A percentile compares a stretch with the other conserved stretches of the same genome.
Conservation (phyloP, 2,797 vertebrate genomes). For the Oreonectes daqikongensis region DNA sequence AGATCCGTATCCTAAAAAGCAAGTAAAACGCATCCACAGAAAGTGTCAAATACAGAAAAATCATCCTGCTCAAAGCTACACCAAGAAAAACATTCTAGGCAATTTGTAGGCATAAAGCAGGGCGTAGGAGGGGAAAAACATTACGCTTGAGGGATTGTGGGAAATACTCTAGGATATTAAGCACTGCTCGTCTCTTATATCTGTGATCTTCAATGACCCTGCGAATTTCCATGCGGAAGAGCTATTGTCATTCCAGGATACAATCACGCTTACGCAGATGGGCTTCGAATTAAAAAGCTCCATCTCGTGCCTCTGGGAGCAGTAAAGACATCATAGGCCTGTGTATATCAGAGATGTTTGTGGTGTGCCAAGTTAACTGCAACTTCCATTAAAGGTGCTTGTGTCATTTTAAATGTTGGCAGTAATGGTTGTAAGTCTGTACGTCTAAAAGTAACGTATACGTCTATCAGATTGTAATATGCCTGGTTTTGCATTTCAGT, state of each 20-base stretch:
- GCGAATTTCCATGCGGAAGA: constrained; percentile 20
- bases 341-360: constrained; percentile 8
- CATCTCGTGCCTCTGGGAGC: constrained; percentile 21
- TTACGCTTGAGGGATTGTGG: constrained; percentile 31
- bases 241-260: constrained; percentile 18
- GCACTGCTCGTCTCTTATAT: constrained; percentile 26
- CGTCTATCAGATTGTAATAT: not conserved
- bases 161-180: constrained; percentile 31
- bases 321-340: constrained; percentile 13
- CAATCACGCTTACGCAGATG: constrained; percentile 19
- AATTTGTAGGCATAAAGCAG: constrained; percentile 38
- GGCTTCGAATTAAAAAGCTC: constrained; percentile 24
- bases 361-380: constrained; percentile 30
- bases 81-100: constrained; percentile 30
- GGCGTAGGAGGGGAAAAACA: constrained; percentile 17
- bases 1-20: constrained; percentile 21
- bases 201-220: constrained; percentile 26
- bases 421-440: not conserved
- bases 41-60: constrained; percentile 41
- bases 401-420: constrained; percentile 27
- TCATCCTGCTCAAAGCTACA: constrained; percentile 13
- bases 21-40: constrained; percentile 29
- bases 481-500: not conserved
- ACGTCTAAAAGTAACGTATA: constrained; percentile 27
- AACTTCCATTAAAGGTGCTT: constrained; percentile 30